Base-by-base conservation (phyloP, 2,113 vertebrate genomes). In the Rana temporaria region DNA sequence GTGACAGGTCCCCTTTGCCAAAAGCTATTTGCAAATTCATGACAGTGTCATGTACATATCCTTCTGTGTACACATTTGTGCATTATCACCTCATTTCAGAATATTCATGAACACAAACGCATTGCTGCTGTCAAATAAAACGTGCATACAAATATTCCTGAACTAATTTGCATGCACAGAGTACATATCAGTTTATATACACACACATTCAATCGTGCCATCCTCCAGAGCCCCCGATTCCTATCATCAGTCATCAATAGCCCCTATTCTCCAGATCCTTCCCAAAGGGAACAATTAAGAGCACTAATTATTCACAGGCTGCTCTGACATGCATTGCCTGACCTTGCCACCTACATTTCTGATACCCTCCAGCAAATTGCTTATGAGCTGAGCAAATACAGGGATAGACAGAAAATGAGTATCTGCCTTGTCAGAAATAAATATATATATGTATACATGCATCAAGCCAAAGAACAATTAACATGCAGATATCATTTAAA, bases 301-400 rank as follows among this genome's bases (percentile, higher is more conserved):
- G 30, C 52, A 48, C 70, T 82, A 82, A 82, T 82, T 82, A 82
- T 72, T 82, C 80, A 74, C 71, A 74, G 71, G 63, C 80, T 67
- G 70, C 64, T 82, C 71, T 75, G 80, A 67, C 63, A 82, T 30
- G 80, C 70, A 68, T 52, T 75, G 71, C 52, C n/a, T 67, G 80
- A 82, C 80, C 80, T 82, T 82, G 71, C 71, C 80, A 82, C 80
- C 80, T 82, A 82, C 80, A 75, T 82, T 67, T 82, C 80, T 57
- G 62, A 75, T 48, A 57, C 70, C 80, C 80, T 82, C 60, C 59
- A 71, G 80, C 71, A 75, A 75, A 57, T 75, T 82, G 71, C 80
- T 82, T 71, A 65, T 67, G 63, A 82, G 65, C 80, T 67, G 70
- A 75, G 67, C 80, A 75, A 82, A 82, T 66, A 82, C 53, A 67